Evolutionary conservation across 2,888 invertebrate species (phyloP).

Genomic region (Idaea dimidiata): DNA sequence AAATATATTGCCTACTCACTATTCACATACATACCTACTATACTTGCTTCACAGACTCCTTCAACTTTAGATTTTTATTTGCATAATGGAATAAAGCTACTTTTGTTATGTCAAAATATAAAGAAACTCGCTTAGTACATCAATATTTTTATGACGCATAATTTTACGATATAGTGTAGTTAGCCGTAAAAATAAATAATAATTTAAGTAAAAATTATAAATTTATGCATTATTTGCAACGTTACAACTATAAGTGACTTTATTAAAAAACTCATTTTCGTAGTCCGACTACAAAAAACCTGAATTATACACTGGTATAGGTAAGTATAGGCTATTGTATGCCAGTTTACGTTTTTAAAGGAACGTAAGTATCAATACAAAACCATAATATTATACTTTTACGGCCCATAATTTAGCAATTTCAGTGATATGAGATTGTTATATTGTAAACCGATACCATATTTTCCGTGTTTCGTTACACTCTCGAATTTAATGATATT

Average conservation of each 20-base stretch:
- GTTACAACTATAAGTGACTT: neutral
- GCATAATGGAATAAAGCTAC: neutral
- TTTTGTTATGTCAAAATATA: neutral
- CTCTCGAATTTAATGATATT: conserved; percentile 41
- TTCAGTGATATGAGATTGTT: conserved; percentile 18
- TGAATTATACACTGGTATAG: neutral
- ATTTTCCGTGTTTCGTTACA: conserved; percentile 36
- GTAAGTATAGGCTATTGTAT: neutral
- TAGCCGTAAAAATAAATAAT: neutral
- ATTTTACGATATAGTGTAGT: neutral
- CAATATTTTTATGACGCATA: neutral
- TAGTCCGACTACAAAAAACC: neutral
- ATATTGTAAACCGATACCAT: conserved; percentile 22
- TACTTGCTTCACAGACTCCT: neutral
- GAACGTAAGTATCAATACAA: neutral
- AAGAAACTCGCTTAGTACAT: neutral
- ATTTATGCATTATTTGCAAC: neutral
- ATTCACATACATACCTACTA: conserved; percentile 1
- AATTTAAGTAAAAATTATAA: neutral
- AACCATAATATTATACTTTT: neutral
- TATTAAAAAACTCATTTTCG: neutral
- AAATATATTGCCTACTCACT: conserved; percentile 25
- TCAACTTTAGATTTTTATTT: neutral
- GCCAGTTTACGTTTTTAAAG: neutral
- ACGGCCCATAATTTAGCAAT: conserved; percentile 1